phyloP scores from a whole-genome alignment of 2,888 invertebrate genomes.

The Erebia aethiops region DNA sequence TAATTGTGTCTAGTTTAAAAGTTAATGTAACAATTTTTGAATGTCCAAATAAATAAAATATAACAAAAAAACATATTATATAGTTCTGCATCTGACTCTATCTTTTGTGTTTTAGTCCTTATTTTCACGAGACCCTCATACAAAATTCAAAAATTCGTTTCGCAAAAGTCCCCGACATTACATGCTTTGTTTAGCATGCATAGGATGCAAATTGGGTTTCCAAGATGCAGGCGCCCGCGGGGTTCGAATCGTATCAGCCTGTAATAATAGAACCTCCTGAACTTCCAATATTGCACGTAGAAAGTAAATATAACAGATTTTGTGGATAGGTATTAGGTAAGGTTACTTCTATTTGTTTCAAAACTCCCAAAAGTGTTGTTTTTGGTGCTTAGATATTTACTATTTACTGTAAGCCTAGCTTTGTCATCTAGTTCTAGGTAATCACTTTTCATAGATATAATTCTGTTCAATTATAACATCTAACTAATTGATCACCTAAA shows the following conservation, averaged over 20 bases:
- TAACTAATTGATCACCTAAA: too few relatives aligned
- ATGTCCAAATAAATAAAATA: too few relatives aligned
- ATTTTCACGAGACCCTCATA: background rate
- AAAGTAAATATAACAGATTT: conserved; percentile 20
- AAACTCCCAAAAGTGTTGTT: background rate
- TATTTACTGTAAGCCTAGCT: too few relatives aligned
- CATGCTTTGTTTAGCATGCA: conserved; percentile 49
- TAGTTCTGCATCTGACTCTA: background rate
- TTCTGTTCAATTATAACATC: too few relatives aligned
- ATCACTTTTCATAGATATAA: too few relatives aligned
- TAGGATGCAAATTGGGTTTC: conserved; percentile 51
- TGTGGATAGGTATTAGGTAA: conserved; percentile 16
- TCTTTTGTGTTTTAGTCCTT: background rate
- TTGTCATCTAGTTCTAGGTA: too few relatives aligned
- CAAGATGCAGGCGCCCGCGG: conserved; percentile 19
- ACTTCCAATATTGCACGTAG: conserved; percentile 17
- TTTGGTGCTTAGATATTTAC: background rate
- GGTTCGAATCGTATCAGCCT: conserved; percentile 24
- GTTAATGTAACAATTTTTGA: too few relatives aligned
- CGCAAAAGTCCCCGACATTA: conserved; percentile 21
- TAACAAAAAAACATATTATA: too few relatives aligned
- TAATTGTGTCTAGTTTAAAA: too few relatives aligned
- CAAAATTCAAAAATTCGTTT: conserved; percentile 9
- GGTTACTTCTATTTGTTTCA: background rate
- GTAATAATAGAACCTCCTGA: conserved; percentile 29